Evolutionary conservation across 2,888 invertebrate genomes (phyloP), one percentile per base, ranked within the genome.

Genomic region (Trimorus sp.): DNA sequence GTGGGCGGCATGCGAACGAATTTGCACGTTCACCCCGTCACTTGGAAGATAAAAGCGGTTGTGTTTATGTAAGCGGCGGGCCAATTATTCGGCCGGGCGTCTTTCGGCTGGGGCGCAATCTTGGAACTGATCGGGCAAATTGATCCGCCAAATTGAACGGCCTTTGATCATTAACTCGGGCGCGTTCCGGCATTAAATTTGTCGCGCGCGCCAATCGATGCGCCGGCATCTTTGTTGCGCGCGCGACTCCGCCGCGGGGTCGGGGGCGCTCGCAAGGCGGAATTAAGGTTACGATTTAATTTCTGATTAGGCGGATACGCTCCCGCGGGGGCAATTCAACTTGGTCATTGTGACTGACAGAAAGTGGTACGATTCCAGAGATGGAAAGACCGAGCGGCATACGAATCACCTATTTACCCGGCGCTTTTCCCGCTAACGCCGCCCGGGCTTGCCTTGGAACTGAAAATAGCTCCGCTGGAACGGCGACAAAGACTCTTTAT

Each of bases 221-320:
- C 37, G 14, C 26, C 48, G 14, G 37, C 48, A 65, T 65, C 76
- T 78, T 78, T 77, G 56, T 63, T 7, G 37, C 36, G 38, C 40
- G 9, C 40, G 40, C 40, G 26, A 26, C 26, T 4, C 26, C 26
- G 26, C 26, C 2, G 26, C 26, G 4, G 26, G 26, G 26, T 26
- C 1, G 26, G 9, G 42, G 66, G 70, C 59, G 51, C 76, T 63
- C 75, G 56, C 81, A 65, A 74, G 69, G 62, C 84, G 84, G 85
- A 89, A 90, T 90, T 89, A 89, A 89, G 89, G 89, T 88, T 88
- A 89, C 90, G 90, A 90, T 91, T 90, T 91, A 90, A 91, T 91
- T 91, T 90, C 89, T 90, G 90, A 91, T 91, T 90, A 90, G 90
- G 86, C 87, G 85, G 85, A 75, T 85, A 85, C 82, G 80, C 84